Base-by-base conservation (phyloP, 2,113 vertebrate species). In the Arizona elegans region DNA sequence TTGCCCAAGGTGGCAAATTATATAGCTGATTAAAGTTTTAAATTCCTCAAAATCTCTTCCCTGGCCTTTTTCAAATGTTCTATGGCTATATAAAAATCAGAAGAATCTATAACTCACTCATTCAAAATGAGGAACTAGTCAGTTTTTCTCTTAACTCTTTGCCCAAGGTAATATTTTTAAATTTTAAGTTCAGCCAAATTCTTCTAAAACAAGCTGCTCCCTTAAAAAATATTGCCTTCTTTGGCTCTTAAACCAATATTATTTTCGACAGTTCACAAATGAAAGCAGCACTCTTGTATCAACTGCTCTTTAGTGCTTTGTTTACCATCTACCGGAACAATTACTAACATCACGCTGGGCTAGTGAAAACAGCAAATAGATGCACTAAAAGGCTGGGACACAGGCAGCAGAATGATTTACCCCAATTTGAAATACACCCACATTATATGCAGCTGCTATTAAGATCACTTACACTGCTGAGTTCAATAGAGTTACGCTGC, bases 171-270 rank as follows among this genome's bases (percentile, higher is more conserved):
- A 59, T 17, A 53, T 55, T 87, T 87, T 87, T 50, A 52, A 75
- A 55, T 33, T 70, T 70, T 81, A 81, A 81, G 75, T 81, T 81
- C 75, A 91, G 54, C 13, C 90, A 81, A 26, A 53, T 91, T 81
- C 62, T 53, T 91, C 50, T 81, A 50, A 70, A 47, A 9, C 19
- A 75, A 75, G 62, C 26, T 90, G 9, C 62, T 52, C 29, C 26
- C 50, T 54, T 29, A 24, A 90, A 90, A 33, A 17, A 47, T 33
- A n/a, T 33, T 55, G 59, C n/a, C n/a, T 55, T 81, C 55, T 91
- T 85, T 53, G 0, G 0, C 0, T 0, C 5, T 65, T n/a, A 56
- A 75, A 93, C 54, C 1, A 90, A 0, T 1, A 58, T 56, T 55
- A 3, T 92, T 93, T 52, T n/a, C 0, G 0, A 47, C n/a, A 92